Percentiles rank a stretch among this genome's conserved stretches.
Conservation (phyloP, 2,888 invertebrate genomes). For the Blomia tropicalis region DNA sequence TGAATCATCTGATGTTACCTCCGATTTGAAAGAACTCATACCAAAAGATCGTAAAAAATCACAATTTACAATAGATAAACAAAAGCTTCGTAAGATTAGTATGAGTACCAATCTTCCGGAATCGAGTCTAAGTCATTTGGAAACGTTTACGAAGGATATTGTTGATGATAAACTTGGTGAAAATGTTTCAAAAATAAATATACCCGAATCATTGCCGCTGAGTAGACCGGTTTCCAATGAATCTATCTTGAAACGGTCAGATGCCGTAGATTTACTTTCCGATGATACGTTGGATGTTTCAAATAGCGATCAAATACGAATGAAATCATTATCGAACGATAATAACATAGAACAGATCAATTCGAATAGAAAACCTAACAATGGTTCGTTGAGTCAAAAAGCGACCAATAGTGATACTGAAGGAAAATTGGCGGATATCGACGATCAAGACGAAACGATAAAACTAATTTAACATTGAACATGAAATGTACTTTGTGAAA, state of each 20-base stretch:
- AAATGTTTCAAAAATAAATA: background rate
- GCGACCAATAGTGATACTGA: background rate
- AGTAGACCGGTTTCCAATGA: background rate
- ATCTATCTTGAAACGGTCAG: background rate
- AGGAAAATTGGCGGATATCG: background rate
- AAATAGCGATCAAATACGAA: background rate
- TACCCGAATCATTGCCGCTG: background rate
- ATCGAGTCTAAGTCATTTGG: background rate
- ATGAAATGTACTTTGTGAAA: background rate
- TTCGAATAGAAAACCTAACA: background rate
- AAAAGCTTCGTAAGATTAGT: slow-evolving; percentile 7
- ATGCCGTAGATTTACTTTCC: slow-evolving; percentile 5
- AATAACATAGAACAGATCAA: background rate
- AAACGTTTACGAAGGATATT: background rate
- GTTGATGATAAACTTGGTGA: background rate
- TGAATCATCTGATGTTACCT: background rate
- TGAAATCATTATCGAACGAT: background rate
- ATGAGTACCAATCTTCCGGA: slow-evolving; percentile 7
- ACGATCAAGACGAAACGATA: background rate
- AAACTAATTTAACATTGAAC: slow-evolving; percentile 10
- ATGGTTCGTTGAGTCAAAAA: background rate
- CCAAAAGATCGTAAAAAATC: background rate
- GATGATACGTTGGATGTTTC: background rate
- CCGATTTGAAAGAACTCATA: background rate
- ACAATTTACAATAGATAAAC: background rate